These are phyloP conservation scores for Anas platyrhynchos DNA, from an alignment of 2,113 vertebrate species.

Conservation along the genomic window DNA sequence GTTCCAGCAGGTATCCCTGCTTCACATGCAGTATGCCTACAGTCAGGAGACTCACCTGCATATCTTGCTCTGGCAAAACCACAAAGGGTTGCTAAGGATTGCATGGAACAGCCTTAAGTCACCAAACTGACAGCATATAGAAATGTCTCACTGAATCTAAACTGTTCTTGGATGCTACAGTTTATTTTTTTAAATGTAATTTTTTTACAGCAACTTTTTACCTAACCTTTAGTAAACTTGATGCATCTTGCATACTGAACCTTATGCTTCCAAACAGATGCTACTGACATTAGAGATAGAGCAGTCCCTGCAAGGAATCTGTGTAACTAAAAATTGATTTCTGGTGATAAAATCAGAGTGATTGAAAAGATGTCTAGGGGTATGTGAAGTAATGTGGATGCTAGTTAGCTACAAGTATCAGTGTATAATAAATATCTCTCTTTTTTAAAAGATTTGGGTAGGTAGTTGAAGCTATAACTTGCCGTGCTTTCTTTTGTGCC, in stretches of 20 bases:
- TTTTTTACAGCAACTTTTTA: conserved; percentile 13
- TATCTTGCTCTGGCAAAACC: background rate
- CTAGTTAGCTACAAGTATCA: background rate
- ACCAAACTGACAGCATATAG: conserved; percentile 4
- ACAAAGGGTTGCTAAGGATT: background rate
- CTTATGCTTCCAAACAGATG: background rate
- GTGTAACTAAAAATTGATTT: background rate
- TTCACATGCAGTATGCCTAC: fast-evolving
- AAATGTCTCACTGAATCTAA: background rate
- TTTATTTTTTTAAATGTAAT: background rate
- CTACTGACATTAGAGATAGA: background rate
- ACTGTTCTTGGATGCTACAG: background rate
- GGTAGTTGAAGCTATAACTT: background rate
- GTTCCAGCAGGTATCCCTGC: background rate
- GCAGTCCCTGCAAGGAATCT: background rate
- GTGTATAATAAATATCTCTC: background rate
- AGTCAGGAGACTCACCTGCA: fast-evolving
- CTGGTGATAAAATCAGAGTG: background rate
- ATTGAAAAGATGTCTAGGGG: background rate
- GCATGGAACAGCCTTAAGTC: background rate
- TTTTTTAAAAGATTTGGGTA: background rate
- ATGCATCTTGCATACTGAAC: fast-evolving
- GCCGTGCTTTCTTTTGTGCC: background rate
- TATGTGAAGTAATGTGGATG: background rate
- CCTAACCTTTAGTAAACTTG: background rate